phyloP scores from a whole-genome alignment of 2,113 vertebrate species.

The Penelope pileata region DNA sequence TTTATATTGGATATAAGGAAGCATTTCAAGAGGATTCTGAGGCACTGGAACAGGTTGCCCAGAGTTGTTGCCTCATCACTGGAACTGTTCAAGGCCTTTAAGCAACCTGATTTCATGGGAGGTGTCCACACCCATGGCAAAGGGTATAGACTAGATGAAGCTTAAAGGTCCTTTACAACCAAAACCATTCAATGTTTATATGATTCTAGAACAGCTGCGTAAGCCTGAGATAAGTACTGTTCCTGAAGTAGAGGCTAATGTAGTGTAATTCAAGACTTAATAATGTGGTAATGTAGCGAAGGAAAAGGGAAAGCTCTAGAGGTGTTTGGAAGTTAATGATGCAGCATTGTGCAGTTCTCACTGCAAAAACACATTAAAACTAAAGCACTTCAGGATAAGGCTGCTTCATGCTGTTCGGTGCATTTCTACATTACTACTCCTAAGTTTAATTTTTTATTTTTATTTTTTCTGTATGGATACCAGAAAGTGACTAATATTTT shows the following conservation, averaged over 20 bases:
- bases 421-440: background rate
- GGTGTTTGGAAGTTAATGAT: constrained; percentile 39
- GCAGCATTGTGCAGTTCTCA: background rate
- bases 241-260: background rate
- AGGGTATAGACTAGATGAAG: background rate
- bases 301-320: constrained; percentile 22
- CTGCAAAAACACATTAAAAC: background rate
- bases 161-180: background rate
- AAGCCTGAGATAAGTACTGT: background rate
- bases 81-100: too few species aligned
- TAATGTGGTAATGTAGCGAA: background rate
- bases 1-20: too few species aligned
- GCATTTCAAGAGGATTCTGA: too few species aligned
- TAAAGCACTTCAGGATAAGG: background rate
- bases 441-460: background rate
- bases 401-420: background rate
- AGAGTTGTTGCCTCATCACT: too few species aligned
- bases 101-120: background rate
- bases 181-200: background rate
- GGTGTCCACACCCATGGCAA: background rate
- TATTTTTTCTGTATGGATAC: background rate
- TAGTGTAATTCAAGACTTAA: background rate
- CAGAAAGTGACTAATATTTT: background rate
- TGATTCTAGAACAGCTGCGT: background rate
- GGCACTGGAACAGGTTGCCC: too few species aligned